These are phyloP conservation scores for Diadegma fenestrale DNA, from an alignment of 2,888 invertebrate genomes.

Conservation along the genomic window DNA sequence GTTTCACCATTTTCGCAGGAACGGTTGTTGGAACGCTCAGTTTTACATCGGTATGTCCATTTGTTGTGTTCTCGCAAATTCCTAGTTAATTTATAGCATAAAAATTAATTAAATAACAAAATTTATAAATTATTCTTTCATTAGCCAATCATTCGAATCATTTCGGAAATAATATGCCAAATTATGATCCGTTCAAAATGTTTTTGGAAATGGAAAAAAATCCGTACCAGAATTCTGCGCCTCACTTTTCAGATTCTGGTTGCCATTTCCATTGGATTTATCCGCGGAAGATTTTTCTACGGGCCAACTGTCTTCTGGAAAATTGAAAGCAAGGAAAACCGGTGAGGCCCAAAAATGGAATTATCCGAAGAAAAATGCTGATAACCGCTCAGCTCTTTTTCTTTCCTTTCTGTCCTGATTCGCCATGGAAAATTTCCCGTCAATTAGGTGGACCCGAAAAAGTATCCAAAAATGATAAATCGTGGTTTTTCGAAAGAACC, in stretches of 20 bases:
- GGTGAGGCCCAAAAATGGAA: not conserved
- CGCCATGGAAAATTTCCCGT: not conserved
- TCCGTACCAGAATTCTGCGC: not conserved
- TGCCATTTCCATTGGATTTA: not conserved
- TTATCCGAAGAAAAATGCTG: not conserved
- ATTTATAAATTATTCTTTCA: not conserved
- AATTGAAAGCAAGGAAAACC: not conserved
- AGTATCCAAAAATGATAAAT: not conserved
- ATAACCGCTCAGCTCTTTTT: not conserved
- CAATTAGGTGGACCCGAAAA: not conserved
- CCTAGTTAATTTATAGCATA: slow-evolving; percentile 35
- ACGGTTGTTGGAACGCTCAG: slow-evolving; percentile 31
- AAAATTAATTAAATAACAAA: not conserved
- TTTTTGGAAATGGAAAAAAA: not conserved
- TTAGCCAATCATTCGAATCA: not conserved
- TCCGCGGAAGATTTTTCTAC: not conserved
- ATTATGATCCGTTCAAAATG: not conserved
- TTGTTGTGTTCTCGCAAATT: slow-evolving; percentile 60
- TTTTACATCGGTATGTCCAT: slow-evolving; percentile 67
- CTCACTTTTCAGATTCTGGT: slow-evolving; percentile 4
- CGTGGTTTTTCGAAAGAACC: not conserved
- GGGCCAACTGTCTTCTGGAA: not conserved
- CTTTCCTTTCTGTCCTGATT: not conserved
- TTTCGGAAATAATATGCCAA: not conserved
- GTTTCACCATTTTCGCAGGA: slow-evolving; percentile 30